Evolutionary conservation across 1,140 invertebrate species (phyloP), one percentile per base, ranked within the genome.

Genomic region (Pemphigus obesinymphae): DNA sequence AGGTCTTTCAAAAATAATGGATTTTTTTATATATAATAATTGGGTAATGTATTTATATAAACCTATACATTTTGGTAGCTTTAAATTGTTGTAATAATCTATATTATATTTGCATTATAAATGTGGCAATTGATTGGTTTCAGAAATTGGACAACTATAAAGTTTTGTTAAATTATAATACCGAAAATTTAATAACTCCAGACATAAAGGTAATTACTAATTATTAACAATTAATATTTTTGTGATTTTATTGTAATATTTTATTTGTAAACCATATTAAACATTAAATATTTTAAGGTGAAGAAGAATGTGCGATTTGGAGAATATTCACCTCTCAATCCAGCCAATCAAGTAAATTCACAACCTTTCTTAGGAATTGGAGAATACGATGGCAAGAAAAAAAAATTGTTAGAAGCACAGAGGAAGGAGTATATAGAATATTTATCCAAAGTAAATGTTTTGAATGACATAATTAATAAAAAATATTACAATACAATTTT

Each of bases 321-420:
- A 66, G 82, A 82, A 50, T 82, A 53, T 68, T 82, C 73, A 20
- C 82, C 82, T 1, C 48, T 78, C 68, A 82, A 82, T 82, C 82
- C 75, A 48, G 82, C 55, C n/a, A 78, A 78, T 78, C 53, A 68
- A 82, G 23, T 68, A 10, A 78, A 48, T 48, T 48, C 61, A 3
- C 48, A 68, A 55, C 82, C 82, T 13, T 78, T 82, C 20, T 63
- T 82, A 50, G 82, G 75, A 20, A 31, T 82, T 29, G 82, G 82
- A 37, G 82, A 82, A 80, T 82, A 80, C 23, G 82, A 82, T 45
- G n/a, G 80, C 17, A 63, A 61, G 23, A 61, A 61, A 70, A 82
- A 80, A 45, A 66, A 48, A 53, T 17, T 80, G 8, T 53, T 80
- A 40, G 82, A 66, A 20, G 50, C 53, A 37, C 58, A 78, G 55